phyloP scores from a whole-genome alignment of 2,888 invertebrate genomes.

The Seira musarum region DNA sequence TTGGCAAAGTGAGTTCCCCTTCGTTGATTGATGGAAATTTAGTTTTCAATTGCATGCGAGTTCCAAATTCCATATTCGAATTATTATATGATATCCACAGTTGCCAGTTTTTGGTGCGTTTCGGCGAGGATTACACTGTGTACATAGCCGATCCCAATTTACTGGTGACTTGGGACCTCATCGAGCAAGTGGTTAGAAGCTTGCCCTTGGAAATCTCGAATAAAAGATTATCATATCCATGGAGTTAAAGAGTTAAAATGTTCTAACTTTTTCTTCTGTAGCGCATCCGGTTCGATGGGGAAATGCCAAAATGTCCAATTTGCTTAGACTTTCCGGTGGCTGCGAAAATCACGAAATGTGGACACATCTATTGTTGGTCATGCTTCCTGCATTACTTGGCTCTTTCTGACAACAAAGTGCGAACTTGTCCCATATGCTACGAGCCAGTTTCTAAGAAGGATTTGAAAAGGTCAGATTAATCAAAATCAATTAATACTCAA shows the following conservation, averaged over 20 bases:
- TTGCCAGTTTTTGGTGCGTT: slow-evolving; percentile 95
- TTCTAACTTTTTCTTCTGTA: background rate
- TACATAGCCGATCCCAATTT: slow-evolving; percentile 89
- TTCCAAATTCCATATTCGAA: background rate
- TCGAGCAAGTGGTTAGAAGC: slow-evolving; percentile 94
- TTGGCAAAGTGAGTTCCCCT: slow-evolving; percentile 84
- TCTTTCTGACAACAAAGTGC: slow-evolving; percentile 85
- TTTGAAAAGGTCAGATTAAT: slow-evolving; percentile 81
- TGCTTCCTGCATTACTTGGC: slow-evolving; percentile 94
- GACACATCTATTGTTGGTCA: slow-evolving; percentile 97
- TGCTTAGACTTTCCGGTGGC: slow-evolving; percentile 90
- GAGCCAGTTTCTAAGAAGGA: slow-evolving; percentile 85
- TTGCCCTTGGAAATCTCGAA: slow-evolving; percentile 67
- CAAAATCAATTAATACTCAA: too few relatives aligned
- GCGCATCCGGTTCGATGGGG: slow-evolving; percentile 70
- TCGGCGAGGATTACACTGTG: slow-evolving; percentile 83
- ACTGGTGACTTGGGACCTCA: slow-evolving; percentile 91
- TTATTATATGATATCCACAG: slow-evolving; percentile 74
- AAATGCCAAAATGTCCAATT: slow-evolving; percentile 88
- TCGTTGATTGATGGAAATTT: background rate
- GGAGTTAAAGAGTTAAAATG: slow-evolving; percentile 10
- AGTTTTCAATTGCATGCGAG: background rate
- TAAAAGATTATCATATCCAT: too few relatives aligned
- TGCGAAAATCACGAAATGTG: slow-evolving; percentile 94
- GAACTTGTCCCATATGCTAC: slow-evolving; percentile 94